Percentiles rank a stretch among this genome's conserved stretches.
Conservation (phyloP, 2,888 invertebrate genomes). For the Eucera pruinosa region DNA sequence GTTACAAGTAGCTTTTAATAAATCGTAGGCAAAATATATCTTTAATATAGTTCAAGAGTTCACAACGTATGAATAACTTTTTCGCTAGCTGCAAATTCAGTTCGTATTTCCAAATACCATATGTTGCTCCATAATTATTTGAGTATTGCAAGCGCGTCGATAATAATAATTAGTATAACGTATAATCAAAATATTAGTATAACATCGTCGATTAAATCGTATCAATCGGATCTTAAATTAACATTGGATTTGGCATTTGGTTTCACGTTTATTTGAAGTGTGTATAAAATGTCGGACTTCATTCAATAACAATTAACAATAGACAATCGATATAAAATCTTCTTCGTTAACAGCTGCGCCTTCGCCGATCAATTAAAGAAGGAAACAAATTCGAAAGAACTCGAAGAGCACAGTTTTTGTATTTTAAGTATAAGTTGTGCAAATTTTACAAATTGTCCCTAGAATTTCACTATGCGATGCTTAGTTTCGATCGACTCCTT, state of each 20-base stretch:
- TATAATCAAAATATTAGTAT: too few species aligned
- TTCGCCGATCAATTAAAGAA: not conserved
- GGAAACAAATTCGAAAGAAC: not conserved
- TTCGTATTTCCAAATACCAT: too few species aligned
- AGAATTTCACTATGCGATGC: not conserved
- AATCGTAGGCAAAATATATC: too few species aligned
- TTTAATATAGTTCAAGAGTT: too few species aligned
- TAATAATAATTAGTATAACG: too few species aligned
- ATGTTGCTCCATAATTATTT: too few species aligned
- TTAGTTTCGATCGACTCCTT: not conserved
- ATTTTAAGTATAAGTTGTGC: not conserved
- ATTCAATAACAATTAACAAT: conserved; percentile 31
- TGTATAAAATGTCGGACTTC: conserved; percentile 4
- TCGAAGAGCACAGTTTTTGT: not conserved
- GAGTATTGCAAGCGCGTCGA: too few species aligned
- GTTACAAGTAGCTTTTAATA: too few species aligned
- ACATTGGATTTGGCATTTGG: conserved; percentile 20
- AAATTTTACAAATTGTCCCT: conserved; percentile 2
- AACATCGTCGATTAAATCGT: too few species aligned
- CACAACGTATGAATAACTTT: too few species aligned
- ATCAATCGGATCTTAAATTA: too few species aligned
- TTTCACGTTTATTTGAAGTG: conserved; percentile 41
- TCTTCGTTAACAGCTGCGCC: not conserved
- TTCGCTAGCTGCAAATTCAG: too few species aligned
- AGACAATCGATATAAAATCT: conserved; percentile 4